Evolutionary conservation across 2,113 vertebrate species (phyloP), one percentile per base, ranked within the genome.

Genomic region (Chinchilla lanigera): DNA sequence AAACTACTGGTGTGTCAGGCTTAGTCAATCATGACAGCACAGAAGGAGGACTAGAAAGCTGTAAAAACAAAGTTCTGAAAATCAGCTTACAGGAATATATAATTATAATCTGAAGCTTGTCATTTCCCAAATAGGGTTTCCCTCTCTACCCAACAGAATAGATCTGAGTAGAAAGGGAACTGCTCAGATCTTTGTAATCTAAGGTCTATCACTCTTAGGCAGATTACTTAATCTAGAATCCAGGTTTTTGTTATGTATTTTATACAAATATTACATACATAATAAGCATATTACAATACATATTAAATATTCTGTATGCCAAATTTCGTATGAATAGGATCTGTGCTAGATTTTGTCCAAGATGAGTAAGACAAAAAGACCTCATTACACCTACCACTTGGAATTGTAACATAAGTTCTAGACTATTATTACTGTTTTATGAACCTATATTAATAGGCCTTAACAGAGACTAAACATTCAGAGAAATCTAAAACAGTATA

Each of bases 291-390:
- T 50, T 50, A 77, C 12, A 94, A 44, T 61, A 89, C 77, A 28
- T 30, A 93, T 88, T 84, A 90, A 85, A 92, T 56, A 93, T 93
- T 94, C 35, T 96, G 81, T 22, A 86, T 90, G 67, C 7, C 93
- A 22, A 94, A 90, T 94, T 91, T 89, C 60, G 92, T 38, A 88
- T 10, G 63, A 86, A 56, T 71, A 95, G 81, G 4, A 88, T 63
- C 16, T 50, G 22, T 93, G 56, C n/a, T 75, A 65, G 3, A 89
- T 38, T 93, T 86, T 67, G 44, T 71, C 30, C 5, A 94, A 93
- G 58, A 85, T 6, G 5, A 69, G 7, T 26, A 91, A 52, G 16
- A 13, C 54, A 17, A 82, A 86, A 92, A 80, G 6, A 84, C 5
- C 6, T 92, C 41, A 82, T 54, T 52, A 54, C 11, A 90, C 17